Base-by-base conservation (phyloP, 1,140 invertebrate species). In the Magallana ariakensis region DNA sequence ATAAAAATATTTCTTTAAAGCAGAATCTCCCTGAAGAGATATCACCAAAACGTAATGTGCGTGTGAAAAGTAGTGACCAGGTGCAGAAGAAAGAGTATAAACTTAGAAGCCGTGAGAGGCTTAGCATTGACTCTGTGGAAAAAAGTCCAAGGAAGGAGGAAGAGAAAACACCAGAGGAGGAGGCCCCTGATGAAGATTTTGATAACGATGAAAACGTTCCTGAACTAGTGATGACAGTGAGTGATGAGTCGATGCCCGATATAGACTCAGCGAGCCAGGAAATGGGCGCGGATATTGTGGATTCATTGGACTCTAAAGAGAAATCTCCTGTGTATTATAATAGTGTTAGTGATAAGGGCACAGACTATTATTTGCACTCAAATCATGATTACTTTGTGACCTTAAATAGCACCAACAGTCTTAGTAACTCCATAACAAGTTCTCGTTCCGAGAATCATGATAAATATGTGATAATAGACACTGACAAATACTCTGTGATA, bases 51-150 rank as follows among this genome's bases (percentile, higher is more conserved):
- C 82, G 80, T n/a, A 80, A 56, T 58, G 54, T 84, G n/a, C 83
- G 46, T 10, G 15, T 70, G 13, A 86, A 87, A 75, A 87, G 46
- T 84, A 46, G 70, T 53, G 66, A 87, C 11, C 62, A 46, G 46
- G 80, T 62, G 54, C 75, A 70, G 13, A 85, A 84, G 57, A 91
- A 91, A 60, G 89, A 90, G 82, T 91, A 91, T 85, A 87, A 88
- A 87, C 87, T 91, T 9, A 66, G 90, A 46, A 90, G 89, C 84
- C 66, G 89, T 46, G 89, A 90, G 60, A 46, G 82, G 22, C 26
- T 84, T 0, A 84, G 82, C 58, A 53, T 57, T 10, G 82, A 84
- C 22, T 84, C 82, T 11, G 10, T 57, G 15, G 82, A 84, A 62
- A 83, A 26, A 54, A 82, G 13, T 87, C 88, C 55, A n/a, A 75